A percentile compares a stretch with the other conserved stretches of the same genome.
phyloP scores from a whole-genome alignment of 2,797 vertebrate genomes.

The Sphenodon punctatus region DNA sequence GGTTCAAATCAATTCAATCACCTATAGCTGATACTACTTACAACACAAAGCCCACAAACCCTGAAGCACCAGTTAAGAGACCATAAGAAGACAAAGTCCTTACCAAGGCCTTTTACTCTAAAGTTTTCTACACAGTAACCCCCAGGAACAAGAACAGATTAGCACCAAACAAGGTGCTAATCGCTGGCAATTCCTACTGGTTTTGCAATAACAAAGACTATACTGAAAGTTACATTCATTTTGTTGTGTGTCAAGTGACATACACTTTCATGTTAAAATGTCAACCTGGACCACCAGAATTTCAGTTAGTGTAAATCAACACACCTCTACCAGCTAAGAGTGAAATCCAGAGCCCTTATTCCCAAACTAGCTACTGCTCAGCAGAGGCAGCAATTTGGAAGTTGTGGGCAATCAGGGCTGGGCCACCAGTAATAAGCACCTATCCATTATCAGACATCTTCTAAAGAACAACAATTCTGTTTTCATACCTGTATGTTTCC shows the following conservation, averaged over 20 bases:
- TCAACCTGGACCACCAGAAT: no score
- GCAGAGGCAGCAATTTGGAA: background rate
- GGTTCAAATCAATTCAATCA: no score
- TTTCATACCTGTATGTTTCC: no score
- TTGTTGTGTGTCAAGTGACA: no score
- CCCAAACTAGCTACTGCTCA: background rate
- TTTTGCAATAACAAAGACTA: background rate
- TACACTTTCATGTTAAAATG: no score
- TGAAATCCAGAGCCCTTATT: background rate
- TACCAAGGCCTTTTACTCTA: background rate
- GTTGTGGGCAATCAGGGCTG: background rate
- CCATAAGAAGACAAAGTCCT: fast-evolving
- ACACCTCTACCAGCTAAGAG: background rate
- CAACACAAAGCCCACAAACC: background rate
- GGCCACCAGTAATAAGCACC: background rate
- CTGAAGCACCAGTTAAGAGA: background rate
- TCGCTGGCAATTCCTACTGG: fast-evolving
- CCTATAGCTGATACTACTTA: background rate
- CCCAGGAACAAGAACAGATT: no score
- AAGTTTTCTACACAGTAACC: background rate
- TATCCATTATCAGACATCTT: no score
- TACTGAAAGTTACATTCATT: background rate
- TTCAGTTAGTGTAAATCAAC: background rate
- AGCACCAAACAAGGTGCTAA: no score
- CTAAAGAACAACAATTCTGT: no score